A percentile compares a stretch with the other conserved stretches of the same genome.
Evolutionary conservation across 1,140 invertebrate species (phyloP).

Genomic region (Drosophila eugracilis): DNA sequence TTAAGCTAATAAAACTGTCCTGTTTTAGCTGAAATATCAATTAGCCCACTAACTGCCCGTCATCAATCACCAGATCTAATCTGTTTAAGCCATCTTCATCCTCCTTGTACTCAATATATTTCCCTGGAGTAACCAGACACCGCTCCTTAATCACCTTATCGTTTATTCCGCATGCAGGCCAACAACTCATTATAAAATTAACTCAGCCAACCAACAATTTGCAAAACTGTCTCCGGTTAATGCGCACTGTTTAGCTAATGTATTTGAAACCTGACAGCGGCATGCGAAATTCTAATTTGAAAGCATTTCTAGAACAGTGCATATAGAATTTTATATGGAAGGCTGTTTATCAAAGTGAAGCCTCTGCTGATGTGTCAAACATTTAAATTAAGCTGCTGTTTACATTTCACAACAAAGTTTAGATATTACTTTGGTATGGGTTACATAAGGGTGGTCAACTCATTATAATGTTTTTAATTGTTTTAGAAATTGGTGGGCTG

Average conservation of each 20-base stretch:
- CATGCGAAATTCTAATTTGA: slow-evolving; percentile 37
- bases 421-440: background rate
- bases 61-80: slow-evolving; percentile 5
- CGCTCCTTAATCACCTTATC: slow-evolving; percentile 12
- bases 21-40: slow-evolving; percentile 11
- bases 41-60: slow-evolving; percentile 7
- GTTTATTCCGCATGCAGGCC: slow-evolving; percentile 33
- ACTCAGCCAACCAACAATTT: slow-evolving; percentile 23
- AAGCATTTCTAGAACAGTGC: slow-evolving; percentile 37
- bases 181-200: slow-evolving; percentile 32
- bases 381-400: slow-evolving; percentile 22
- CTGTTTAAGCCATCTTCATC: background rate
- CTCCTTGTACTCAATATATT: slow-evolving; percentile 28
- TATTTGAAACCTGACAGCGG: slow-evolving; percentile 6
- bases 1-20: background rate
- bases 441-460: background rate
- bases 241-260: slow-evolving; percentile 34
- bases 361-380: slow-evolving; percentile 18
- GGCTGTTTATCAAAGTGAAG: slow-evolving; percentile 24
- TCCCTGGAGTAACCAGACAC: slow-evolving; percentile 13
- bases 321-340: slow-evolving; percentile 1
- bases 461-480: background rate
- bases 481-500: background rate
- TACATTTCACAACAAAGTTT: slow-evolving; percentile 30
- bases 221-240: slow-evolving; percentile 32